Evolutionary conservation across 2,797 vertebrate species (phyloP).

Genomic region (Vultur gryphus): DNA sequence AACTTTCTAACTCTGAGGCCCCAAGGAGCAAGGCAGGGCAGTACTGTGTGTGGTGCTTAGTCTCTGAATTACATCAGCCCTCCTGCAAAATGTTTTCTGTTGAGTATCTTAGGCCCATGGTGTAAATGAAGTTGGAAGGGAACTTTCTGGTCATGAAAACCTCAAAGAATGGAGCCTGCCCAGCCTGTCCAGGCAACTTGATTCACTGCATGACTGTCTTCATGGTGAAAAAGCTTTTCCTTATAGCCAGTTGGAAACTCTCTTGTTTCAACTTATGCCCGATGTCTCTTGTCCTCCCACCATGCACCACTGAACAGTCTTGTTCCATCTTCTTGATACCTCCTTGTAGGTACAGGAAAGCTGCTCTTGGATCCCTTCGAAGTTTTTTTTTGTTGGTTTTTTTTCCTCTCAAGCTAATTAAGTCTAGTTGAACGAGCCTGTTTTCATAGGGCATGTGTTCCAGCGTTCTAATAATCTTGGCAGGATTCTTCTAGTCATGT

Average conservation of each 20-base stretch:
- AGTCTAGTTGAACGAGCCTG: neutral
- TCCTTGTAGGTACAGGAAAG: neutral
- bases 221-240: neutral
- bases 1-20: neutral
- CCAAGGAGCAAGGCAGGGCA: neutral
- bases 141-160: neutral
- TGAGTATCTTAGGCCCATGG: neutral
- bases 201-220: neutral
- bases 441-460: neutral
- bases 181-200: neutral
- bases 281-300: neutral
- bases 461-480: neutral
- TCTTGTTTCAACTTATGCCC: neutral
- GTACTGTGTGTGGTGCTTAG: neutral
- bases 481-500: neutral
- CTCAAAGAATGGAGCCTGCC: neutral
- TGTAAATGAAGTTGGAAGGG: neutral
- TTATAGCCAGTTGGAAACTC: neutral
- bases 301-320: neutral
- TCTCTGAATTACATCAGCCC: neutral
- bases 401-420: neutral
- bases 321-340: neutral
- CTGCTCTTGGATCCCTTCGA: neutral
- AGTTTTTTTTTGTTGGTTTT: neutral
- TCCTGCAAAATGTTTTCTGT: neutral